Evolutionary conservation across 2,797 vertebrate genomes (phyloP).

Genomic region (Tympanoctomys barrerae): DNA sequence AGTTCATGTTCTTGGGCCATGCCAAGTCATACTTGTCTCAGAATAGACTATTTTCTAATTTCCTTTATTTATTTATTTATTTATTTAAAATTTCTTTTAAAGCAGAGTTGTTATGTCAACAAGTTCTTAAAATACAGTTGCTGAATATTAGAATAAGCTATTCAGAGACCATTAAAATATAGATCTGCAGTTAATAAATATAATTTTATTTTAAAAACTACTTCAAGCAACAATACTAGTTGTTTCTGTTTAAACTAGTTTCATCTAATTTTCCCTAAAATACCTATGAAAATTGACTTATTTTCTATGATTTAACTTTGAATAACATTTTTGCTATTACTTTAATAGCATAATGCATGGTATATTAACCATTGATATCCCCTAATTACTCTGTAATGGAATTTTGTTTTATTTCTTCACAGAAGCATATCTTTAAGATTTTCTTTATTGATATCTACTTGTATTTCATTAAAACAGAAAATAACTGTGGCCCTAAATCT

Average conservation of each 20-base stretch:
- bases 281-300: not conserved
- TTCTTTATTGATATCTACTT: not conserved
- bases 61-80: too few relatives aligned
- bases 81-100: not conserved
- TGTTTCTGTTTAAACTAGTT: slow-evolving; percentile 23
- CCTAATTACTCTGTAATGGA: not conserved
- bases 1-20: not conserved
- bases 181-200: not conserved
- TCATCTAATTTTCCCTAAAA: slow-evolving; percentile 43
- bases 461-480: not conserved
- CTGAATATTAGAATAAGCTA: slow-evolving; percentile 9
- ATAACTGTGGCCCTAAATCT: not conserved
- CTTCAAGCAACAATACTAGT: not conserved
- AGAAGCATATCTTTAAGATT: not conserved
- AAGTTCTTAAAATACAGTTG: not conserved
- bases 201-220: not conserved
- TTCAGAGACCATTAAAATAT: not conserved
- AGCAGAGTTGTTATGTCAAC: not conserved
- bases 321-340: not conserved
- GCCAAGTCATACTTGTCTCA: not conserved
- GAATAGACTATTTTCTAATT: not conserved
- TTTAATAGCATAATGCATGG: not conserved
- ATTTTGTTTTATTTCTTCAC: not conserved
- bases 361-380: not conserved
- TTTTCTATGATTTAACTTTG: not conserved